Evolutionary conservation across 2,888 invertebrate species (phyloP).

Genomic region (Tenthredo notha): DNA sequence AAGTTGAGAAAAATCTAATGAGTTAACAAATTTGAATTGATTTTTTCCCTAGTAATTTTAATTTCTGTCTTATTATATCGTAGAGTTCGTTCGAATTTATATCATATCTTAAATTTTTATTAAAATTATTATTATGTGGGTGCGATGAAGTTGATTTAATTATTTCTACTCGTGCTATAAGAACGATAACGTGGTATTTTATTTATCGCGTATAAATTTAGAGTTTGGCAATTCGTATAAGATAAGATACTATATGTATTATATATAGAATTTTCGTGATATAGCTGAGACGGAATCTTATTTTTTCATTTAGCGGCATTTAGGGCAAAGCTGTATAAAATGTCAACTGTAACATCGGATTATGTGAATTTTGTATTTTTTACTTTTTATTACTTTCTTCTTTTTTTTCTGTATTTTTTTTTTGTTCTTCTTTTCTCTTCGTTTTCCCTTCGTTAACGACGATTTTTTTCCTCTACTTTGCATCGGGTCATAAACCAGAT

Average conservation of each 20-base stretch:
- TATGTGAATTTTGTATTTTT: not conserved
- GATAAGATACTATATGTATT: not conserved
- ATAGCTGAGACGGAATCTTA: not conserved
- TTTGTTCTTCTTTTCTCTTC: too few relatives aligned
- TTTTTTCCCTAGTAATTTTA: not conserved
- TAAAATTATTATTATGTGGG: not conserved
- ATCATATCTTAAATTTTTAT: not conserved
- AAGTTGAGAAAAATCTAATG: too few relatives aligned
- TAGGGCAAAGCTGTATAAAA: not conserved
- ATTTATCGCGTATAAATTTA: not conserved
- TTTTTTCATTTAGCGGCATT: not conserved
- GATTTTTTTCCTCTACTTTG: not conserved
- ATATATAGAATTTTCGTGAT: not conserved
- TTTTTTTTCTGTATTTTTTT: too few relatives aligned
- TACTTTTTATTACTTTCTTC: not conserved
- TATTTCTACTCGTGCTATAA: not conserved
- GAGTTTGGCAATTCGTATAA: not conserved
- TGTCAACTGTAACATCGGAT: conserved; percentile 25
- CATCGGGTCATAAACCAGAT: conserved; percentile 33
- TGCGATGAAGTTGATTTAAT: not conserved
- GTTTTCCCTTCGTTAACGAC: conserved; percentile 21
- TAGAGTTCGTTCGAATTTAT: not conserved
- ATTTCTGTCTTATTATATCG: too few relatives aligned
- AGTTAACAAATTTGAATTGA: not conserved
- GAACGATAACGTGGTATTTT: not conserved